Evolutionary conservation across 2,888 invertebrate species (phyloP), one percentile per base, ranked within the genome.

Genomic region (Scaptomyza caliginosa): DNA sequence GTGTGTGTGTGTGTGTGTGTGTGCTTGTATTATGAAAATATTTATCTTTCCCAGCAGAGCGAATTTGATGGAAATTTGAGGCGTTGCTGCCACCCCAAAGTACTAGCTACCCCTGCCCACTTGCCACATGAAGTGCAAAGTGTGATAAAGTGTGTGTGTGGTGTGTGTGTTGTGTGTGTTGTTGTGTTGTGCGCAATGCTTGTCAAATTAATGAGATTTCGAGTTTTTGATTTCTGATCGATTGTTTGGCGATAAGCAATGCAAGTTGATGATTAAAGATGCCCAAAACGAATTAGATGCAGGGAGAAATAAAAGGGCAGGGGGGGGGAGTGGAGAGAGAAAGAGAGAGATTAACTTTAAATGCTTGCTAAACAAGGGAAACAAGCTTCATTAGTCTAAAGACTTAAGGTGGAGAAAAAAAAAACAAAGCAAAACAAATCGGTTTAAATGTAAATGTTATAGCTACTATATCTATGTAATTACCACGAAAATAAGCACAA

Each of bases 181-280:
- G 28, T 52, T 59, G 32, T 59, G 58, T 54, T 59, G 74, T 65
- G 77, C 67, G 32, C 71, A 74, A 63, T 65, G 73, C 77, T 64
- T 83, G 83, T 83, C 83, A 85, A 68, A 85, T 83, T 83, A 83
- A 83, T 83, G 86, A 85, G 83, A 83, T 87, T 87, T 74, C 43
- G 66, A 71, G 77, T 79, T 83, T 34, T 76, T 82, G 87, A 83
- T 83, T 87, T 83, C 86, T 83, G 83, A 83, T 83, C 79, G 82
- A 87, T 83, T 69, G 77, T n/a, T 49, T 54, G 62, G 28, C 42
- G 72, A 75, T 77, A 66, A 59, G 54, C 50, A 62, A 54, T 40
- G 39, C 23, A 48, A 57, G 30, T 50, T 34, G 59, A 38, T 71
- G 65, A 52, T 57, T 64, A 52, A 64, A 57, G 49, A 45, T n/a